Evolutionary conservation across 1,140 invertebrate genomes (phyloP).

Genomic region (Trissolcus basalis): DNA sequence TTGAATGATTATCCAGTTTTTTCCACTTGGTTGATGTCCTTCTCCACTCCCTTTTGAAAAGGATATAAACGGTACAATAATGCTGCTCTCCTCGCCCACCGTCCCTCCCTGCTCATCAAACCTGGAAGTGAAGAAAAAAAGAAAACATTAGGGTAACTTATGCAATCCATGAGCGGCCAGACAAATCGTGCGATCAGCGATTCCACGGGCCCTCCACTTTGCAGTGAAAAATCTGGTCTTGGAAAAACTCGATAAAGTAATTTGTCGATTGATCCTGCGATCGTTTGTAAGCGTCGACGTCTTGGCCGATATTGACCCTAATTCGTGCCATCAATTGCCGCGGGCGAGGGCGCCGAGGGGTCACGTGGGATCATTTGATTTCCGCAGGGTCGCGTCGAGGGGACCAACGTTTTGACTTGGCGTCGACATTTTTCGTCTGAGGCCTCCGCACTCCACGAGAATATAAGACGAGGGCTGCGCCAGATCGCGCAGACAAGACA

Average conservation of each 20-base stretch:
- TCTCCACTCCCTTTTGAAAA: too few species aligned
- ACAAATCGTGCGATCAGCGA: too few species aligned
- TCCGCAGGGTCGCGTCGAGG: constrained; percentile 24
- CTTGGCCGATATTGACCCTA: constrained; percentile 28
- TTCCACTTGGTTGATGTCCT: too few species aligned
- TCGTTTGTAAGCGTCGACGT: constrained; percentile 29
- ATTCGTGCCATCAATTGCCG: constrained; percentile 37
- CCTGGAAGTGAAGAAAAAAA: too few species aligned
- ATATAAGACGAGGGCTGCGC: constrained; percentile 11
- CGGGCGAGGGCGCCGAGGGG: constrained; percentile 10
- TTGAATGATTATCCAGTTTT: too few species aligned
- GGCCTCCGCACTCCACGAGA: not conserved
- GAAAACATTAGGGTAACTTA: too few species aligned
- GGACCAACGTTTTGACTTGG: constrained; percentile 24
- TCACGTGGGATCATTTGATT: constrained; percentile 32
- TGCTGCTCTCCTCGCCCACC: too few species aligned
- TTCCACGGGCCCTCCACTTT: not conserved
- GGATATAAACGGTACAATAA: too few species aligned
- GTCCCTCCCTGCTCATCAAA: too few species aligned
- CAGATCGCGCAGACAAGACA: constrained; percentile 31
- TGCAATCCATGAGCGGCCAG: too few species aligned
- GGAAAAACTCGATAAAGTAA: constrained; percentile 4
- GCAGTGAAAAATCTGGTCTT: not conserved
- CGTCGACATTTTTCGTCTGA: constrained; percentile 3
- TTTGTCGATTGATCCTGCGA: constrained; percentile 27